These are phyloP conservation scores for Melangyna quadrimaculata DNA, from an alignment of 2,888 invertebrate species.

Conservation along the genomic window DNA sequence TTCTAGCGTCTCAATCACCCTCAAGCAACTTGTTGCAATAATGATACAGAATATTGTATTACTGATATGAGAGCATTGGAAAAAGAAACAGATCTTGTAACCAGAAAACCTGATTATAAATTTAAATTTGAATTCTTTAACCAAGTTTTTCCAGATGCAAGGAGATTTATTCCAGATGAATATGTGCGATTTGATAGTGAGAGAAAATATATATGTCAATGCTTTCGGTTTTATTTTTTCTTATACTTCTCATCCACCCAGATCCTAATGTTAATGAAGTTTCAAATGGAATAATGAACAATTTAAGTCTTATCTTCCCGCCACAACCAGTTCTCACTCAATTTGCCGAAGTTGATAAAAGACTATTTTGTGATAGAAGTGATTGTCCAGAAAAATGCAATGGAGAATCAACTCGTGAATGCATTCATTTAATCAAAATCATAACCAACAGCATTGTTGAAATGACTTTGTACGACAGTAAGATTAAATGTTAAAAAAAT, in stretches of 20 bases:
- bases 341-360: conserved; percentile 75
- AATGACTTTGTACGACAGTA: conserved; percentile 76
- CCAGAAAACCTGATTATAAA: conserved; percentile 73
- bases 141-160: conserved; percentile 71
- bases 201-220: conserved; percentile 31
- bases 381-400: conserved; percentile 71
- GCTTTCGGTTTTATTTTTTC: neutral
- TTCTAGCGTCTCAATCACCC: conserved; percentile 73
- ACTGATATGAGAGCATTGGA: conserved; percentile 70
- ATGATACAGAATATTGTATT: conserved; percentile 67
- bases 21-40: conserved; percentile 72
- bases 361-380: conserved; percentile 75
- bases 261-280: conserved; percentile 72
- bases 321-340: conserved; percentile 90
- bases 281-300: conserved; percentile 84
- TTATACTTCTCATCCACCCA: conserved; percentile 32
- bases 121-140: conserved; percentile 75
- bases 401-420: conserved; percentile 70
- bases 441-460: conserved; percentile 75
- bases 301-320: conserved; percentile 89
- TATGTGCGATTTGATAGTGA: conserved; percentile 76
- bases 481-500: conserved; percentile 31
- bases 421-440: conserved; percentile 75
- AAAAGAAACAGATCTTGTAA: conserved; percentile 66
- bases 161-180: conserved; percentile 72